Evolutionary conservation across 2,888 invertebrate genomes (phyloP).

Genomic region (Orchesellides sinensis): DNA sequence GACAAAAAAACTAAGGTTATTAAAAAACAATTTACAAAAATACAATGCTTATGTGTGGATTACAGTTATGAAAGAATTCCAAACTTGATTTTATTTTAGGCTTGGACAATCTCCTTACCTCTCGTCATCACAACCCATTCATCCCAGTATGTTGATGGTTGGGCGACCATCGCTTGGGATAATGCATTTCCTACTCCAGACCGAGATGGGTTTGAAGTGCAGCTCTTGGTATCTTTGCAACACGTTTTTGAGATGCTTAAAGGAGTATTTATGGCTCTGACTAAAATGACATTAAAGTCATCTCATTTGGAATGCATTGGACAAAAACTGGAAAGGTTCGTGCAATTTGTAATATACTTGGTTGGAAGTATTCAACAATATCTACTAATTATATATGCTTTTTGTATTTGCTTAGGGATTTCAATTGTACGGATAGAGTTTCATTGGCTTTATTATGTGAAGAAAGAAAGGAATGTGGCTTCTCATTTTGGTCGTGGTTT

Average conservation of each 20-base stretch:
- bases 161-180: conserved; percentile 45
- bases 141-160: conserved; percentile 39
- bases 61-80: background rate
- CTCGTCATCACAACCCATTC: conserved; percentile 43
- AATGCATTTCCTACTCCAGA: conserved; percentile 16
- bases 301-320: conserved; percentile 27
- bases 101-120: conserved; percentile 35
- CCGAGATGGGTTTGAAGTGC: conserved; percentile 29
- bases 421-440: background rate
- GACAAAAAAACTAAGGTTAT: too few species aligned
- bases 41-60: too few species aligned
- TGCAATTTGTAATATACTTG: background rate
- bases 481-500: conserved; percentile 54
- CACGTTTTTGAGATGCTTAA: conserved; percentile 32
- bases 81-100: background rate
- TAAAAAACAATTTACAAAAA: background rate
- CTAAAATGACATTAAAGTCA: background rate
- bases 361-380: too few species aligned
- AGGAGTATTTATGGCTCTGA: conserved; percentile 9
- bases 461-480: background rate
- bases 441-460: conserved; percentile 21
- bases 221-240: background rate
- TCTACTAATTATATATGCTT: too few species aligned
- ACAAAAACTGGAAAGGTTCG: background rate
- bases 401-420: background rate